Percentiles rank a stretch among this genome's conserved stretches.
Conservation (phyloP, 2,888 invertebrate genomes). For the Zygogramma bicolorata region DNA sequence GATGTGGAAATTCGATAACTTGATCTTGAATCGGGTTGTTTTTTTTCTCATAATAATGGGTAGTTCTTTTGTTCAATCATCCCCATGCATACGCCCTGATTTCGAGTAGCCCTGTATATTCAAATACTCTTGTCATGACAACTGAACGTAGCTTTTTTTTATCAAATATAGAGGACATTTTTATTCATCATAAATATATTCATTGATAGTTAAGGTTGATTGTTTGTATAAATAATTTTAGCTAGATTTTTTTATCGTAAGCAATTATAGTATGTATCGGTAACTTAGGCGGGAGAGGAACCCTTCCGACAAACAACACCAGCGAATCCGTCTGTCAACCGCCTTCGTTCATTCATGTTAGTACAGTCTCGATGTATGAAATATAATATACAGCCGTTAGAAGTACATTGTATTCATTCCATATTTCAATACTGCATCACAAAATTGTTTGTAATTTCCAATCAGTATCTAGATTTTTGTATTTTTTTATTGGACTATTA, state of each 20-base stretch:
- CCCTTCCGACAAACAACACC: conserved; percentile 14
- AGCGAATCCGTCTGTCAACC: conserved; percentile 14
- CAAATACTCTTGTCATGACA: conserved; percentile 58
- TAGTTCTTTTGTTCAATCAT: not conserved
- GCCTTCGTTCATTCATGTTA: conserved; percentile 58
- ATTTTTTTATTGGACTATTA: conserved; percentile 65
- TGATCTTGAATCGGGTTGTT: not conserved
- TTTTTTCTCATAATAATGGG: not conserved
- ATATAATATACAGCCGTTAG: conserved; percentile 58
- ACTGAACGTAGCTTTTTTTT: conserved; percentile 61
- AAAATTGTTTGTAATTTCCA: conserved; percentile 56
- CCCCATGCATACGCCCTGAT: not conserved
- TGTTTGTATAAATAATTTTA: conserved; percentile 68
- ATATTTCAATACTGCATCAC: conserved; percentile 61
- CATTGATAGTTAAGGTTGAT: conserved; percentile 65
- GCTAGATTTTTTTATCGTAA: conserved; percentile 66
- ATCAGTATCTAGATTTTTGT: conserved; percentile 65
- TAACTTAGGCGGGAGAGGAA: conserved; percentile 51
- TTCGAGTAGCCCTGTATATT: conserved; percentile 24
- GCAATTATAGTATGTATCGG: conserved; percentile 64
- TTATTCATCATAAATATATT: conserved; percentile 59
- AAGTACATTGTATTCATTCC: conserved; percentile 66
- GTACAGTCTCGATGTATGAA: conserved; percentile 61
- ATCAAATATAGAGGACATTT: conserved; percentile 60
- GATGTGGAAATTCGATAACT: too few species aligned